Conservation (phyloP, 1,140 invertebrate species). For the Anastrepha ludens region DNA sequence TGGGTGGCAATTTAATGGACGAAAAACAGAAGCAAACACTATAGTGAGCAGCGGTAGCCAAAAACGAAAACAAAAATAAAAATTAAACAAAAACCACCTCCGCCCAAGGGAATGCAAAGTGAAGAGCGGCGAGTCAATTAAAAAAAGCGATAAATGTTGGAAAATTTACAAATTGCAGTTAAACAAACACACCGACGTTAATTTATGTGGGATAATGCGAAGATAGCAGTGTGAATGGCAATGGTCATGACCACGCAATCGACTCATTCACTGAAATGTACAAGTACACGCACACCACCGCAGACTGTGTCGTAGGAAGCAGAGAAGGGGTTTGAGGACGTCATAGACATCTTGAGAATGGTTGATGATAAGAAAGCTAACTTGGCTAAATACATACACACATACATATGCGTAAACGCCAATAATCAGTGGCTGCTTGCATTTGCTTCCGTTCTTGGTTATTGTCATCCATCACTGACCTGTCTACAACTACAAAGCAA, state of each 20-base stretch:
- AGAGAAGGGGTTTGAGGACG: not conserved
- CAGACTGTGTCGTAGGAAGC: not conserved
- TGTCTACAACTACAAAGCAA: not conserved
- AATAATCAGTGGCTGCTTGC: too few species aligned
- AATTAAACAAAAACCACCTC: not conserved
- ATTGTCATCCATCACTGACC: not conserved
- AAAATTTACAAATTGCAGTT: conserved; percentile 24
- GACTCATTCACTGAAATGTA: conserved; percentile 1
- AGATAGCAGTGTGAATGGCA: not conserved
- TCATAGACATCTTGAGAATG: not conserved
- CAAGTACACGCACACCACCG: not conserved
- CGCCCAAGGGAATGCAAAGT: not conserved
- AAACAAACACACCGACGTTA: not conserved
- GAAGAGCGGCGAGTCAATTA: not conserved
- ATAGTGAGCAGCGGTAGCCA: not conserved
- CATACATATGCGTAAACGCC: too few species aligned
- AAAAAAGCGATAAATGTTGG: conserved; percentile 4
- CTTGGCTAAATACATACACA: not conserved
- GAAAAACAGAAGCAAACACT: not conserved
- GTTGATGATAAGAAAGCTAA: not conserved
- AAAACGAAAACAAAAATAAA: not conserved
- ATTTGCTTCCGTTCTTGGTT: not conserved
- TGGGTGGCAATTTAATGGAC: conserved; percentile 19
- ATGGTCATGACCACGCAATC: conserved; percentile 32
- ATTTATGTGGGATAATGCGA: not conserved